These are phyloP conservation scores for Pagetopsis macropterus DNA, from an alignment of 2,797 vertebrate species.

Conservation along the genomic window DNA sequence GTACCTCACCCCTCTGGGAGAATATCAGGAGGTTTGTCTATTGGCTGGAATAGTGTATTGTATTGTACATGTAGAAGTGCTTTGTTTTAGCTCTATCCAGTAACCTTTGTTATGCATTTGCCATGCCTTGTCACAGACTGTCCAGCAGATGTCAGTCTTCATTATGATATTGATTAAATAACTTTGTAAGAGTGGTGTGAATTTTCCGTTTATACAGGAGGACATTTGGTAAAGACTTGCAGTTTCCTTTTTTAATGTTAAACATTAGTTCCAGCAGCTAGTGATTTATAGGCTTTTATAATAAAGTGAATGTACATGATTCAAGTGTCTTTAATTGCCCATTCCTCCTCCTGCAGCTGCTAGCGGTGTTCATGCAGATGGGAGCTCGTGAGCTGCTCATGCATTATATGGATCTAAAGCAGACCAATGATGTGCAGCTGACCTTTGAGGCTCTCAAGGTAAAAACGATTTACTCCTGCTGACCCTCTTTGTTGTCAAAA, in stretches of 20 bases:
- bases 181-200: neutral
- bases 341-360: constrained; percentile 81
- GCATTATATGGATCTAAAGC: constrained; percentile 97
- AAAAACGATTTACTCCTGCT: constrained; percentile 24
- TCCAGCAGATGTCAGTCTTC: constrained; percentile 74
- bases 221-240: neutral
- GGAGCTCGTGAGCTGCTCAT: constrained; percentile 96
- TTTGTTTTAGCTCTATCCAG: neutral
- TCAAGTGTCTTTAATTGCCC: neutral
- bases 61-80: neutral
- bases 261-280: neutral
- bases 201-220: constrained; percentile 9
- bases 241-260: neutral
- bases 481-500: neutral
- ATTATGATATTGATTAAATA: constrained; percentile 6
- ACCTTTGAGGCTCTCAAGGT: constrained; percentile 99
- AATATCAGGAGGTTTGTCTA: constrained; percentile 96
- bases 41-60: neutral
- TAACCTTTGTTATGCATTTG: neutral
- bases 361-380: constrained; percentile 98
- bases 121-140: constrained; percentile 38
- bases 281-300: neutral
- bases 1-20: constrained; percentile 96
- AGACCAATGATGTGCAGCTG: constrained; percentile 96
- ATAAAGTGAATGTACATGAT: neutral